phyloP scores from a whole-genome alignment of 1,140 invertebrate species.

The Drosophila pseudoananassae region DNA sequence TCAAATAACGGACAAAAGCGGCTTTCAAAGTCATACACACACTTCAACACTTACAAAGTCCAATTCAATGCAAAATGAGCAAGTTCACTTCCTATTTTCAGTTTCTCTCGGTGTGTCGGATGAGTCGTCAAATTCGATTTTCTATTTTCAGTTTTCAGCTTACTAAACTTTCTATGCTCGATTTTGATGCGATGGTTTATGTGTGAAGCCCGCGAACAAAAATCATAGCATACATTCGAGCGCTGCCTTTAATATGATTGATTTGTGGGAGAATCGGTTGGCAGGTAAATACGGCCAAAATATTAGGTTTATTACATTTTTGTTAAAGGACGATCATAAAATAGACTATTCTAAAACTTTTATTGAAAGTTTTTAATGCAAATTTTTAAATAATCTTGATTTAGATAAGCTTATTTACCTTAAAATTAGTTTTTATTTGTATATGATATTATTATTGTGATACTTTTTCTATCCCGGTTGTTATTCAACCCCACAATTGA shows the following conservation, averaged over 20 bases:
- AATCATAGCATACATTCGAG: constrained; percentile 52
- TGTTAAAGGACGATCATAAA: neutral
- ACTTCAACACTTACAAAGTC: constrained; percentile 33
- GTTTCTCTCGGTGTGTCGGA: constrained; percentile 3
- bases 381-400: too few species aligned
- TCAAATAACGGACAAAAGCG: constrained; percentile 69
- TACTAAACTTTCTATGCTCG: constrained; percentile 33
- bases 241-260: constrained; percentile 62
- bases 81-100: constrained; percentile 32
- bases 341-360: too few species aligned
- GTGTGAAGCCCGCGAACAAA: constrained; percentile 41
- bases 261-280: constrained; percentile 6
- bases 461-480: neutral
- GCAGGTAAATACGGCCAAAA: neutral
- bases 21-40: constrained; percentile 63
- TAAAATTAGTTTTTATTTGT: too few species aligned
- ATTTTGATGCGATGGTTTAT: constrained; percentile 29
- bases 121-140: constrained; percentile 64
- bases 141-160: constrained; percentile 61
- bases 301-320: neutral
- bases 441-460: too few species aligned
- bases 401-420: too few species aligned
- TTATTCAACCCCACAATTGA: constrained; percentile 54
- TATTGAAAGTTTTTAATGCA: too few species aligned
- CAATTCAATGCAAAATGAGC: constrained; percentile 69